Percentiles rank a stretch among this genome's conserved stretches.
phyloP scores from a whole-genome alignment of 2,113 vertebrate genomes.

The Mastomys natalensis region DNA sequence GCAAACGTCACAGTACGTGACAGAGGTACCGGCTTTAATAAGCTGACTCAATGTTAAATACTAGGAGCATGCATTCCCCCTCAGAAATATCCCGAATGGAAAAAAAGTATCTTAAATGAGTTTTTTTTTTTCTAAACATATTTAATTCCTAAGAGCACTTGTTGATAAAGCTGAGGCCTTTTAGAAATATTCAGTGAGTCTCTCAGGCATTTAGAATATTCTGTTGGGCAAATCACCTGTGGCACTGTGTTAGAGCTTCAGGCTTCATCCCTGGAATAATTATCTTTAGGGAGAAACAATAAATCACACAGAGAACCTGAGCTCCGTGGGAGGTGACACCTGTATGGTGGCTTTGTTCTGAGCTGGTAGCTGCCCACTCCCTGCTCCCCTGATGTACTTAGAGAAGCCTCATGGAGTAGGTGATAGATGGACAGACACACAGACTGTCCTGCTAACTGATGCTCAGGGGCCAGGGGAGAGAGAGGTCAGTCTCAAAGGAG shows the following conservation, averaged over 20 bases:
- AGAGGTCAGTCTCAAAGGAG: not conserved
- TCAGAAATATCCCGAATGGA: not conserved
- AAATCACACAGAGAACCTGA: not conserved
- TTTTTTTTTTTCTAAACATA: not conserved
- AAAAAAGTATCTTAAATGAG: not conserved
- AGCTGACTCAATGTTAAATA: not conserved
- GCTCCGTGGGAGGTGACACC: fast-evolving
- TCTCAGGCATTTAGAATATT: not conserved
- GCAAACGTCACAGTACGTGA: not conserved
- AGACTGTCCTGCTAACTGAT: not conserved
- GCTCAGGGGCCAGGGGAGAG: too few relatives aligned
- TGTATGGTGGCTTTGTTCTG: fast-evolving
- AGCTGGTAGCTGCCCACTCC: not conserved
- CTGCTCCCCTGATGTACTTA: not conserved
- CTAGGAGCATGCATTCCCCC: not conserved
- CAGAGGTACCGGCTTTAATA: not conserved
- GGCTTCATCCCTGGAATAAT: not conserved
- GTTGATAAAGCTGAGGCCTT: not conserved
- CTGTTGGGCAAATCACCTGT: not conserved
- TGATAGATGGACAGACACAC: not conserved
- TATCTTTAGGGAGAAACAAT: not conserved
- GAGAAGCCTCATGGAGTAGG: not conserved
- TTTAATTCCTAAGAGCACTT: not conserved
- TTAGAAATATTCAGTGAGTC: not conserved
- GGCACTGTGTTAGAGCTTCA: not conserved